Conservation (phyloP, 2,888 invertebrate genomes). For the Drosophila dives region DNA sequence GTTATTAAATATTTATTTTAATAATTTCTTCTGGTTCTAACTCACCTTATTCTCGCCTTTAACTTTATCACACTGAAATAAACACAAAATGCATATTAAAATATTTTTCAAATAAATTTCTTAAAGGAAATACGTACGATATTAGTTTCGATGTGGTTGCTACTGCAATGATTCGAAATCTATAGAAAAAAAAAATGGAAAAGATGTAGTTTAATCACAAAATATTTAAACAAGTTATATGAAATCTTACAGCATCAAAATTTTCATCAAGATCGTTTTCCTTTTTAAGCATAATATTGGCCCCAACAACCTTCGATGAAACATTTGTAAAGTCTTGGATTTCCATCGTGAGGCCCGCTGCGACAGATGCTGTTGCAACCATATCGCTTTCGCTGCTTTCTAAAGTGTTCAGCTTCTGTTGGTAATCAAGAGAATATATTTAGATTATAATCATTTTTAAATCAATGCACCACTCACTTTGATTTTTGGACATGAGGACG, state of each 20-base stretch:
- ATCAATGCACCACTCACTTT: slow-evolving; percentile 49
- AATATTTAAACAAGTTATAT: neutral
- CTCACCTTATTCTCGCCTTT: slow-evolving; percentile 96
- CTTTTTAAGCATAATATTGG: slow-evolving; percentile 54
- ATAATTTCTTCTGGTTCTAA: slow-evolving; percentile 1
- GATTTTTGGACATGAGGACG: slow-evolving; percentile 47
- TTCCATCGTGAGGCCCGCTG: slow-evolving; percentile 46
- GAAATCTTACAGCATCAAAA: slow-evolving; percentile 92
- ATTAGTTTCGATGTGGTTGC: slow-evolving; percentile 95
- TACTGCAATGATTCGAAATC: slow-evolving; percentile 96
- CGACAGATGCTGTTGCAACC: slow-evolving; percentile 30
- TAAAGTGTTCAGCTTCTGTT: slow-evolving; percentile 52
- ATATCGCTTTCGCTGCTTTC: slow-evolving; percentile 45
- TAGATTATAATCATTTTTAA: neutral
- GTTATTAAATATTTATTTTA: neutral
- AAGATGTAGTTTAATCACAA: neutral
- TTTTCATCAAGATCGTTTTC: slow-evolving; percentile 87
- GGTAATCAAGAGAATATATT: neutral
- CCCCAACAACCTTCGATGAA: slow-evolving; percentile 54
- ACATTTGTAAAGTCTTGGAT: slow-evolving; percentile 52
- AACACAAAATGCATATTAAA: slow-evolving; percentile 80
- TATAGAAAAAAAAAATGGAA: slow-evolving; percentile 87
- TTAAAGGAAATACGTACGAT: slow-evolving; percentile 89
- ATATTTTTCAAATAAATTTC: neutral
- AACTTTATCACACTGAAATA: slow-evolving; percentile 96